Percentiles rank a stretch among this genome's conserved stretches.
Evolutionary conservation across 2,797 vertebrate species (phyloP).

Genomic region (Leuciscus waleckii): DNA sequence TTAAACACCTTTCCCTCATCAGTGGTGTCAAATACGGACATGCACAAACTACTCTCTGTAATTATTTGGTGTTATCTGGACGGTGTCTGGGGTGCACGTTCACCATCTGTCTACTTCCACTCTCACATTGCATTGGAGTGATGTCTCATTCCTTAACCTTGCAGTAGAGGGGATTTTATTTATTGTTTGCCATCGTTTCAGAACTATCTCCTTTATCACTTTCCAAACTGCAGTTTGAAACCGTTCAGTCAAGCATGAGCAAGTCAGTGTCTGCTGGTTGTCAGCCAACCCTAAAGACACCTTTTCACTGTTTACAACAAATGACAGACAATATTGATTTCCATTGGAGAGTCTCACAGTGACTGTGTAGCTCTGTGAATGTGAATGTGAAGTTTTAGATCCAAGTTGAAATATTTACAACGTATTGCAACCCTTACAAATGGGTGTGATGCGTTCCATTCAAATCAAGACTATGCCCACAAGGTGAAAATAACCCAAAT

Average conservation of each 20-base stretch:
- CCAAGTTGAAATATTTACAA: neutral
- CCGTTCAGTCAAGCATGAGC: neutral
- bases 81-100: neutral
- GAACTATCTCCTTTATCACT: neutral
- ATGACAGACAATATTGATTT: conserved; percentile 5
- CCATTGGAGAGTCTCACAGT: neutral
- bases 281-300: neutral
- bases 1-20: conserved; percentile 15
- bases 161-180: neutral
- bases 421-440: neutral
- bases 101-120: neutral
- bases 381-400: neutral
- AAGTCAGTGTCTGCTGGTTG: neutral
- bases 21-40: conserved; percentile 5
- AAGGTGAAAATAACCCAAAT: neutral
- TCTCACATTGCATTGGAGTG: neutral
- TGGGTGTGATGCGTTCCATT: neutral
- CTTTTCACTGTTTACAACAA: neutral
- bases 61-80: neutral
- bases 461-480: neutral
- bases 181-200: conserved; percentile 26
- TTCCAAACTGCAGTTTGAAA: conserved; percentile 5
- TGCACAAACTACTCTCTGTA: conserved; percentile 22
- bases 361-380: neutral
- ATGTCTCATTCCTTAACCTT: neutral